Evolutionary conservation across 2,113 vertebrate species (phyloP).

Genomic region (Sterna hirundo): DNA sequence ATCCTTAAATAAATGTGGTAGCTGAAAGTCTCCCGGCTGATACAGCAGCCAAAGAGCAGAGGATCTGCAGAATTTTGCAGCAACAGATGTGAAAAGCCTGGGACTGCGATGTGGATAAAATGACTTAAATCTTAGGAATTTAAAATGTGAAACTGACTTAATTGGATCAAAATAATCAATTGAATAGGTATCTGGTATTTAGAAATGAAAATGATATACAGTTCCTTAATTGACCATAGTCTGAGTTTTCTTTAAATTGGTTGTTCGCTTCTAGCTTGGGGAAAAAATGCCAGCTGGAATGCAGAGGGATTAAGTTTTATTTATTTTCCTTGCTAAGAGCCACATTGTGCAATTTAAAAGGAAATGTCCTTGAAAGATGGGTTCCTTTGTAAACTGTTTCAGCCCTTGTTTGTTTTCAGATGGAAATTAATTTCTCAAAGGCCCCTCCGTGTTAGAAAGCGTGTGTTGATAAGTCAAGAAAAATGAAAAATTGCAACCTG

Average conservation of each 20-base stretch:
- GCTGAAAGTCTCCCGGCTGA: neutral
- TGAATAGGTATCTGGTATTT: conserved; percentile 31
- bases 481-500: neutral
- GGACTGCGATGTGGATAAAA: neutral
- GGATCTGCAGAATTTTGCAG: neutral
- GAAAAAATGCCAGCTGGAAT: conserved; percentile 64
- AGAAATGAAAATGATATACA: neutral
- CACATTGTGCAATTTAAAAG: conserved; percentile 42
- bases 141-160: neutral
- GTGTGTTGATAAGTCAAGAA: neutral
- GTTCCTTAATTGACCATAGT: conserved; percentile 16
- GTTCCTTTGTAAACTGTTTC: conserved; percentile 47
- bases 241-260: conserved; percentile 29
- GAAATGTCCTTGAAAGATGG: conserved; percentile 49
- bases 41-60: neutral
- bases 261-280: conserved; percentile 34
- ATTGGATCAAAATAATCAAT: conserved; percentile 39
- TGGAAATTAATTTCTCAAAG: conserved; percentile 44
- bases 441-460: neutral
- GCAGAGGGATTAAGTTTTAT: conserved; percentile 48
- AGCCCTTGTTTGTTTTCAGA: conserved; percentile 53
- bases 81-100: conserved; percentile 14
- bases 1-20: conserved; percentile 6
- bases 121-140: neutral
- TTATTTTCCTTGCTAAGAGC: conserved; percentile 65